These are phyloP conservation scores for Mystacornis crossleyi DNA, from an alignment of 2,113 vertebrate species.

Conservation along the genomic window DNA sequence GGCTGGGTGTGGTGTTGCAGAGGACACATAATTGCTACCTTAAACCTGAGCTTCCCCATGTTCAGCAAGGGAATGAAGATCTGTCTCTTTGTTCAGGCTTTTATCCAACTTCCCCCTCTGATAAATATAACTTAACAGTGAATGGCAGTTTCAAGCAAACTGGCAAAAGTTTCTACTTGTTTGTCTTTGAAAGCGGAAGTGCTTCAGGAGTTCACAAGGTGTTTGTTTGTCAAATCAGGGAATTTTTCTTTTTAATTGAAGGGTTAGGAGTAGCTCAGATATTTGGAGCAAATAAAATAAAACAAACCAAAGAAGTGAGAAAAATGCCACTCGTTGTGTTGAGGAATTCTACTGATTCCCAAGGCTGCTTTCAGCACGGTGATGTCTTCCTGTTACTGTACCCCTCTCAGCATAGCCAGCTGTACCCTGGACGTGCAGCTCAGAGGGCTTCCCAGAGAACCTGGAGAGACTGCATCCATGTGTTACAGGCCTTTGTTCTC, in stretches of 20 bases:
- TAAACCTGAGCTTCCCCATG: not conserved
- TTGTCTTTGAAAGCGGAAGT: not conserved
- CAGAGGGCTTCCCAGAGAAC: not conserved
- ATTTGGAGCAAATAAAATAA: not conserved
- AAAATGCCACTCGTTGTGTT: not conserved
- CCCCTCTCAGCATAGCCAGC: not conserved
- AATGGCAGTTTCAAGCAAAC: not conserved
- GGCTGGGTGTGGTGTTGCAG: not conserved
- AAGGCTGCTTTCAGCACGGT: not conserved
- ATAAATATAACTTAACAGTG: not conserved
- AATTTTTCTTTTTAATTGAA: not conserved
- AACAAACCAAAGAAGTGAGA: not conserved
- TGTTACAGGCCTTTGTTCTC: not conserved
- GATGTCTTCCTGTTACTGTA: not conserved
- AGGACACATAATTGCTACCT: constrained; percentile 16
- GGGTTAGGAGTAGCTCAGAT: not conserved
- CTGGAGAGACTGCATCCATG: not conserved
- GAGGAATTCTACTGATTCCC: not conserved
- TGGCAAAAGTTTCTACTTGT: not conserved
- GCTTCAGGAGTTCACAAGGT: not conserved
- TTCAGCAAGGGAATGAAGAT: not conserved
- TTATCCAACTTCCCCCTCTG: constrained; percentile 6
- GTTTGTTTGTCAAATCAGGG: not conserved
- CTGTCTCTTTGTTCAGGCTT: not conserved
- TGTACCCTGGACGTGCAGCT: not conserved